Conservation (phyloP, 64 coral and sea anemone genomes). For the Stichodactyla mertensii region DNA sequence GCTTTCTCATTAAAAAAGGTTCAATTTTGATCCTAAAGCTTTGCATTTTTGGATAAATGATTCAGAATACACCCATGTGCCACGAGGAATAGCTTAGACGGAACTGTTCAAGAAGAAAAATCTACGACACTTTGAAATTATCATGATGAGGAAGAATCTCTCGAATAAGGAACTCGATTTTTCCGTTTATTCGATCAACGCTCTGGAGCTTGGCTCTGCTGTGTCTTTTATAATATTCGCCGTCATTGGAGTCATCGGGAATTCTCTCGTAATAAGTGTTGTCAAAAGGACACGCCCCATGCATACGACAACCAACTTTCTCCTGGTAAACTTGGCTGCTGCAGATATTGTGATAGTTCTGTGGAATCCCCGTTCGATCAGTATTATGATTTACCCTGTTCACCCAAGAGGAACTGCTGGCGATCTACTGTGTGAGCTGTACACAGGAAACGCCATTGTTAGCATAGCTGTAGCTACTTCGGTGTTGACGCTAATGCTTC, state of each 20-base stretch:
- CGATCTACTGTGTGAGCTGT: slow-evolving; percentile 25
- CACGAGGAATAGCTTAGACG: neutral
- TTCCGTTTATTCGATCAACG: neutral
- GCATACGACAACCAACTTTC: slow-evolving; percentile 39
- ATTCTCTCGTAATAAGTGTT: slow-evolving; percentile 7
- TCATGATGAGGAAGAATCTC: neutral
- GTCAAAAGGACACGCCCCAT: slow-evolving; percentile 15
- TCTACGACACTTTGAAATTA: neutral
- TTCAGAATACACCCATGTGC: neutral
- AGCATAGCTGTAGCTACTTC: slow-evolving; percentile 9
- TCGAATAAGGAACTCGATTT: neutral
- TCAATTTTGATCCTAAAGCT: neutral
- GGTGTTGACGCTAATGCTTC: slow-evolving; percentile 9
- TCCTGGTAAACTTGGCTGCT: slow-evolving; percentile 28
- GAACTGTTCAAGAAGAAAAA: neutral
- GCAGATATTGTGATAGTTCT: slow-evolving; percentile 18
- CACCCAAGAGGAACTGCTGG: slow-evolving; percentile 13
- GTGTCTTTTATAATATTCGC: neutral
- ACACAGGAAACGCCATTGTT: slow-evolving; percentile 23
- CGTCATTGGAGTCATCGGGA: slow-evolving; percentile 10
- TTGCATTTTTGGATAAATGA: neutral
- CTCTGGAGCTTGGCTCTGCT: slow-evolving; percentile 6
- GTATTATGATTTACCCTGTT: slow-evolving; percentile 12
- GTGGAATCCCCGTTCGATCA: slow-evolving; percentile 15
- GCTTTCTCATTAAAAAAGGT: neutral